A percentile compares a stretch with the other conserved stretches of the same genome.
Conservation (phyloP, 2,797 vertebrate genomes). For the Acipenser transmontanus region DNA sequence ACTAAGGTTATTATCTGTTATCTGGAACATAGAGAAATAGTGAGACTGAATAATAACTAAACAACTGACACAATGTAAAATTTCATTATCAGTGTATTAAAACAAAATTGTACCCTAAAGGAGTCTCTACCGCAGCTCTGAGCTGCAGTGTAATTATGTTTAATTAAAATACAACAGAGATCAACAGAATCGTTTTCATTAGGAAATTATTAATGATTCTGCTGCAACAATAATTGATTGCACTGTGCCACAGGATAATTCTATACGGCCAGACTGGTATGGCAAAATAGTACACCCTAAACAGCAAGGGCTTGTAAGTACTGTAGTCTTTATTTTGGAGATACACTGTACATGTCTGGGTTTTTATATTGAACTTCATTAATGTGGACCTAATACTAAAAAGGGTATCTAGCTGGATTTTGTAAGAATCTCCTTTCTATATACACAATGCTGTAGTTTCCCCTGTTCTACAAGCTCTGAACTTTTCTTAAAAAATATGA, state of each 20-base stretch:
- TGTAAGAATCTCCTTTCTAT: too few relatives aligned
- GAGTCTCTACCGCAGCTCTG: constrained; percentile 89
- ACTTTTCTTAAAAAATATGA: too few relatives aligned
- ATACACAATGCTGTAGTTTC: too few relatives aligned
- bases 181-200: constrained; percentile 13
- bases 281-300: constrained; percentile 28
- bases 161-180: constrained; percentile 14
- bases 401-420: too few relatives aligned
- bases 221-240: constrained; percentile 99
- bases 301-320: not conserved
- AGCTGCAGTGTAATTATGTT: constrained; percentile 16
- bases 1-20: constrained; percentile 98
- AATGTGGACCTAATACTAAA: too few relatives aligned
- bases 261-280: constrained; percentile 67
- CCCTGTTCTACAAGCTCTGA: too few relatives aligned
- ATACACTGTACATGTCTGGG: too few relatives aligned
- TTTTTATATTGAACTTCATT: too few relatives aligned
- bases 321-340: too few relatives aligned
- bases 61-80: constrained; percentile 86
- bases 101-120: constrained; percentile 92
- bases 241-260: constrained; percentile 83
- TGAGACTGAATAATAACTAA: constrained; percentile 80
- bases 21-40: constrained; percentile 84
- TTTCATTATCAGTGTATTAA: constrained; percentile 84
- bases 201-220: constrained; percentile 32